phyloP scores from a whole-genome alignment of 2,113 vertebrate genomes.

The Indicator indicator region DNA sequence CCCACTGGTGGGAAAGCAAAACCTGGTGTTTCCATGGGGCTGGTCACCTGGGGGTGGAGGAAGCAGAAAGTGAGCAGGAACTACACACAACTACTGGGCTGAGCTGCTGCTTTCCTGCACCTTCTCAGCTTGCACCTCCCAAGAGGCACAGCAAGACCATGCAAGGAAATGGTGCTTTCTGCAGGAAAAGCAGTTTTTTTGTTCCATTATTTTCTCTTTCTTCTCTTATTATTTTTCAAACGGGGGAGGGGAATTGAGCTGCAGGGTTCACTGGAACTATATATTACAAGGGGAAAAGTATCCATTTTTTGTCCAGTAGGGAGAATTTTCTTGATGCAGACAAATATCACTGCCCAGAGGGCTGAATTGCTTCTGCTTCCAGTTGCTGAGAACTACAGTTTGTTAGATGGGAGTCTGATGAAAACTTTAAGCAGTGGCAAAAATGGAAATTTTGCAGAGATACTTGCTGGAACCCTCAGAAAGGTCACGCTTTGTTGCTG shows the following conservation, averaged over 20 bases:
- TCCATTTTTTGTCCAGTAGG: not conserved
- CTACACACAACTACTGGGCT: rapidly evolving
- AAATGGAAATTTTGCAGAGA: constrained; percentile 41
- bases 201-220: constrained; percentile 22
- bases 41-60: not conserved
- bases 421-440: constrained; percentile 48
- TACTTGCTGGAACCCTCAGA: not conserved
- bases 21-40: not conserved
- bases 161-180: constrained; percentile 22
- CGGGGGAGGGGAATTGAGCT: not conserved
- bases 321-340: constrained; percentile 46
- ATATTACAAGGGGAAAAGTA: not conserved
- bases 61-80: not conserved
- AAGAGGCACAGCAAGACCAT: not conserved
- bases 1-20: not conserved
- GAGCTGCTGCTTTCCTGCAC: not conserved
- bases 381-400: constrained; percentile 48
- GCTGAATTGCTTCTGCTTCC: constrained; percentile 39
- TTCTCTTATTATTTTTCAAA: not conserved
- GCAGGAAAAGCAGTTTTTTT: constrained; percentile 22
- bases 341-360: constrained; percentile 45
- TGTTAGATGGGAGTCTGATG: constrained; percentile 35
- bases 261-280: not conserved
- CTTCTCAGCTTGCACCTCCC: not conserved
- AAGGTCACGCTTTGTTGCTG: not conserved